phyloP scores from a whole-genome alignment of 2,113 vertebrate species.

The Falcunculus frontatus region DNA sequence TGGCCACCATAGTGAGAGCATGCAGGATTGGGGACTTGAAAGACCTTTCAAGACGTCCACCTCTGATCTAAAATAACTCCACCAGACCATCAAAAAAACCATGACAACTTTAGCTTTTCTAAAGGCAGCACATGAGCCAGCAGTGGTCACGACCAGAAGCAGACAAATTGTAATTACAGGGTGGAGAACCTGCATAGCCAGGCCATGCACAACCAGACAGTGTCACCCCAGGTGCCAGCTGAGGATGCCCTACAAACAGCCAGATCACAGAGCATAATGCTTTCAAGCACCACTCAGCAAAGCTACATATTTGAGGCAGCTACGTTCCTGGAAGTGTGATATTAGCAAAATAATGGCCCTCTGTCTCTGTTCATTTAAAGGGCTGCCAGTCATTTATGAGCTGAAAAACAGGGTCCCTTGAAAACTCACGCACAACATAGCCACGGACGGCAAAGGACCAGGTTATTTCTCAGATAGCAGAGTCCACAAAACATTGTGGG shows the following conservation, averaged over 20 bases:
- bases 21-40: neutral
- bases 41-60: neutral
- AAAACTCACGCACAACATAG: neutral
- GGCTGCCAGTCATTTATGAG: conserved; percentile 7
- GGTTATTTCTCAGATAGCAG: neutral
- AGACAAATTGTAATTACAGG: neutral
- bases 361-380: neutral
- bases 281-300: neutral
- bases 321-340: neutral
- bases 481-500: neutral
- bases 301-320: neutral
- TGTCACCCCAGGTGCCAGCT: neutral
- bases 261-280: neutral
- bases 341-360: conserved; percentile 15
- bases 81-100: neutral
- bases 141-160: neutral
- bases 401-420: conserved; percentile 17
- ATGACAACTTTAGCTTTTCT: neutral
- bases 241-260: neutral
- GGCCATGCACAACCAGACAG: neutral
- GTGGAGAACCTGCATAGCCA: neutral
- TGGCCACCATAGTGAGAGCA: neutral
- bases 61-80: neutral
- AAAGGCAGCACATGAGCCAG: neutral
- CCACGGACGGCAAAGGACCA: neutral